Percentiles rank a stretch among this genome's conserved stretches.
Evolutionary conservation across 2,797 vertebrate species (phyloP).

Genomic region (Phalanger gymnotis): DNA sequence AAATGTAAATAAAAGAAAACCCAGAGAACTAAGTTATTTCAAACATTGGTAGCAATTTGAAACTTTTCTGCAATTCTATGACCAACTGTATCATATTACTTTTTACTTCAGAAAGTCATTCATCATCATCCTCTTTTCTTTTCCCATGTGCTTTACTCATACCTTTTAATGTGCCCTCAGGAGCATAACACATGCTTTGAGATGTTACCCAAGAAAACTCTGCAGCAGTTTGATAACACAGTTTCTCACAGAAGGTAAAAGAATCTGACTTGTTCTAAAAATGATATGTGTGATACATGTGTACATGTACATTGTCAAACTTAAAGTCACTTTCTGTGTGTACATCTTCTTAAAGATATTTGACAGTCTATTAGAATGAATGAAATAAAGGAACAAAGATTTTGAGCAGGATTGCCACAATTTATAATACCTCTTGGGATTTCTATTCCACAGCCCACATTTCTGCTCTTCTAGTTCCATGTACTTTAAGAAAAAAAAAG

Average conservation of each 20-base stretch:
- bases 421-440: neutral
- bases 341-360: neutral
- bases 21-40: neutral
- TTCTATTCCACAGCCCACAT: neutral
- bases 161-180: neutral
- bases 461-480: neutral
- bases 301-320: neutral
- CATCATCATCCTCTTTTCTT: neutral
- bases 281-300: neutral
- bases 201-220: neutral
- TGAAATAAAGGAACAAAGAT: neutral
- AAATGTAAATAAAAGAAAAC: neutral
- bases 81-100: neutral
- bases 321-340: neutral
- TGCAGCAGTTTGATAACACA: neutral
- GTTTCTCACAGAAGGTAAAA: neutral
- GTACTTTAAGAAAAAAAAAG: conserved; percentile 33
- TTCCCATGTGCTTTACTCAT: neutral
- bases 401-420: neutral
- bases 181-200: neutral
- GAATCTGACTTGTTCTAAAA: neutral
- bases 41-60: neutral
- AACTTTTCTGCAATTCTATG: neutral
- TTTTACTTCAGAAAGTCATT: neutral
- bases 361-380: neutral